These are phyloP conservation scores for Chouioia cunea DNA, from an alignment of 2,888 invertebrate species.

Conservation along the genomic window DNA sequence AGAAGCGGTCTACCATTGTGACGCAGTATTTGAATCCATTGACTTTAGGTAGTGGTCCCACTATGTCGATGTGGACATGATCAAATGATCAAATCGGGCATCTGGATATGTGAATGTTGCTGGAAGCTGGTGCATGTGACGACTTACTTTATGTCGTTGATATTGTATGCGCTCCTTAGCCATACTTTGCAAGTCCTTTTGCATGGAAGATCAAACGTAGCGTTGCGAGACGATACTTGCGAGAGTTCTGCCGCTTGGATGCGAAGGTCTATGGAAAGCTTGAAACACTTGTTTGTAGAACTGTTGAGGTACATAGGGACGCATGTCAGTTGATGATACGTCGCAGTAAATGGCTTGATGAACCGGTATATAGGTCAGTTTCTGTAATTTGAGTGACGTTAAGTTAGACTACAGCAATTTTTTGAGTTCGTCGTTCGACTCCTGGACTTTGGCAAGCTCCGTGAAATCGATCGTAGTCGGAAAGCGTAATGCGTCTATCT, in stretches of 20 bases:
- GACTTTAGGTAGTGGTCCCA: not conserved
- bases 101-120: not conserved
- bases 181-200: constrained; percentile 47
- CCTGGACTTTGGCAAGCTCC: not conserved
- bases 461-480: not conserved
- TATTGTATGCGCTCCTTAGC: too few species aligned
- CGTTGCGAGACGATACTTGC: constrained; percentile 47
- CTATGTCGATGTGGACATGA: not conserved
- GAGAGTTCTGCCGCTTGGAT: constrained; percentile 47
- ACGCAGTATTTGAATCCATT: not conserved
- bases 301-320: constrained; percentile 49
- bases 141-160: too few species aligned
- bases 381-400: constrained; percentile 27
- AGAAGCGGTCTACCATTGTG: not conserved
- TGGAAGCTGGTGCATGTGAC: not conserved
- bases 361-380: constrained; percentile 3
- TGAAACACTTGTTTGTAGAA: constrained; percentile 44
- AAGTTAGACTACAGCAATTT: not conserved
- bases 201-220: constrained; percentile 54
- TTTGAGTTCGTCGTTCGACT: not conserved
- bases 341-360: constrained; percentile 41
- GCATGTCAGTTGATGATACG: constrained; percentile 32
- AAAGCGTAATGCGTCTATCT: not conserved
- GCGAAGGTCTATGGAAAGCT: constrained; percentile 43
- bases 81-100: constrained; percentile 38